Conservation (phyloP, 2,797 vertebrate genomes). For the Spizella passerina region DNA sequence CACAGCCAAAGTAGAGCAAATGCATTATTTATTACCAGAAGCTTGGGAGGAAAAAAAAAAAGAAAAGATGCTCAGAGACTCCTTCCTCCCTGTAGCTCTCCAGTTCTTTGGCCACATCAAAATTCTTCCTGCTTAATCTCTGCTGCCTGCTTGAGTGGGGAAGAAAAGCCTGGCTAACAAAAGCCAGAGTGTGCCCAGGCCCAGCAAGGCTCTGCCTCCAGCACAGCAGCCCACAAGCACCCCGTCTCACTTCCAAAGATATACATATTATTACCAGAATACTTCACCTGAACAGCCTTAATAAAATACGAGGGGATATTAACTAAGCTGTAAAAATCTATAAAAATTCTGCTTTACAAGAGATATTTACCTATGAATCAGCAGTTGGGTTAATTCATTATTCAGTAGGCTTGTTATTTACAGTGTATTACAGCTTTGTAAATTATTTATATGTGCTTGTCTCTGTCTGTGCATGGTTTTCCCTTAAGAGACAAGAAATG, state of each 20-base stretch:
- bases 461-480: conserved; percentile 71
- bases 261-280: conserved; percentile 57
- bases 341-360: conserved; percentile 76
- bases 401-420: conserved; percentile 82
- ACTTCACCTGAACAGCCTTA: conserved; percentile 69
- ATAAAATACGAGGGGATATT: conserved; percentile 74
- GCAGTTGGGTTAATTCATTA: conserved; percentile 83
- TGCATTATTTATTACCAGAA: conserved; percentile 55
- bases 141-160: background rate
- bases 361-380: conserved; percentile 81
- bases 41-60: background rate
- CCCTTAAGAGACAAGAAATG: conserved; percentile 72
- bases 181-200: background rate
- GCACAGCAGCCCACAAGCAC: background rate
- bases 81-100: background rate
- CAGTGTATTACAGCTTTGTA: conserved; percentile 80
- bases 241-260: conserved; percentile 52
- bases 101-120: background rate
- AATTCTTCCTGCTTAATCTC: conserved; percentile 29
- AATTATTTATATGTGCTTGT: conserved; percentile 81
- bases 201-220: background rate
- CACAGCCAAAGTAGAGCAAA: conserved; percentile 16
- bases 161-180: background rate
- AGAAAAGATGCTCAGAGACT: background rate
- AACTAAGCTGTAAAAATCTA: conserved; percentile 75